These are phyloP conservation scores for Himalopsyche japonica DNA, from an alignment of 2,888 invertebrate species.

Conservation along the genomic window DNA sequence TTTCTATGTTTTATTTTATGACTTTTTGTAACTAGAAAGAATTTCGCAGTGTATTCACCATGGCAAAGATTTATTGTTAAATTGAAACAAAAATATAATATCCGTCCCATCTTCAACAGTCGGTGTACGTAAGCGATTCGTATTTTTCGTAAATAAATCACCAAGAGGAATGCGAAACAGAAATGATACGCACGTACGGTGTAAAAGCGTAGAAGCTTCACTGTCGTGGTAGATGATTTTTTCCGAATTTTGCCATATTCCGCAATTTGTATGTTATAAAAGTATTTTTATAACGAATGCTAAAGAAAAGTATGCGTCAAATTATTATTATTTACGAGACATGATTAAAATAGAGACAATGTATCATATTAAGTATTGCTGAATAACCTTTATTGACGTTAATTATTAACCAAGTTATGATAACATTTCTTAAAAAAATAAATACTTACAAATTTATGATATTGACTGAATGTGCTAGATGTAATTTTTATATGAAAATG, in stretches of 20 bases:
- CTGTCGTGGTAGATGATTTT: not conserved
- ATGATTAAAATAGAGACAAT: too few relatives aligned
- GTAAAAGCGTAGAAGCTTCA: not conserved
- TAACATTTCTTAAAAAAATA: too few relatives aligned
- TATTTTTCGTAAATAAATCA: not conserved
- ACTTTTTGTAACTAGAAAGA: not conserved
- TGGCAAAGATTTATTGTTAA: not conserved
- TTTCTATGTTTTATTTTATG: not conserved
- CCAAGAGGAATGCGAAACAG: not conserved
- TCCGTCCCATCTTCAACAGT: not conserved
- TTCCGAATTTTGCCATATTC: not conserved
- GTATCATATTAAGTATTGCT: too few relatives aligned
- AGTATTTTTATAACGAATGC: not conserved
- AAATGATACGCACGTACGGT: not conserved
- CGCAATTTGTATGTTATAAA: not conserved
- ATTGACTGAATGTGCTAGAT: too few relatives aligned
- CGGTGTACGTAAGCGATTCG: not conserved
- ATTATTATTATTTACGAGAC: too few relatives aligned
- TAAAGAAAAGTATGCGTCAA: not conserved
- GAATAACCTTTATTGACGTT: too few relatives aligned
- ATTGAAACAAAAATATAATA: not conserved
- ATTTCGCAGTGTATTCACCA: not conserved
- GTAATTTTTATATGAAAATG: too few relatives aligned
- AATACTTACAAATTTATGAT: too few relatives aligned
- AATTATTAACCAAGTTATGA: too few relatives aligned